Base-by-base conservation (phyloP, 2,113 vertebrate species). In the Tetrax tetrax region DNA sequence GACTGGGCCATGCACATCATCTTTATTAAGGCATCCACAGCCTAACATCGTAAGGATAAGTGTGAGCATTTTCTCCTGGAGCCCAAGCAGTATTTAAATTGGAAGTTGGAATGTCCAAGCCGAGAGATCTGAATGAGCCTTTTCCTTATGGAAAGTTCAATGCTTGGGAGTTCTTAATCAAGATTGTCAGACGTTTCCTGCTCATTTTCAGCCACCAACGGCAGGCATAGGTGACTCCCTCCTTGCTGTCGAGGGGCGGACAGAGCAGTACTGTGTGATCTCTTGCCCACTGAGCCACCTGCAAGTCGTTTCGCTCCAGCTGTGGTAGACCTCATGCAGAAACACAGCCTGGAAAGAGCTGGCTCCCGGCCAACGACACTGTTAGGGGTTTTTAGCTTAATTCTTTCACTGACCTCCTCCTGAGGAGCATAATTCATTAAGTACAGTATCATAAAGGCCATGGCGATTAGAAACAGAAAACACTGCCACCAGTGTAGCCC, bases 261-360 rank as follows among this genome's bases (percentile, higher is more conserved):
- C 92, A 89, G 92, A 97, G 92, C 95, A 84, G 90, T 33, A 48
- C 97, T 97, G 90, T 97, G 97, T 97, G 98, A 98, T 98, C 97
- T 97, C 90, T 89, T 98, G 97, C 98, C 97, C 97, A 95, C 92
- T 95, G 93, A 97, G 95, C 96, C 98, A 98, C 97, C 98, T 98
- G 98, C 98, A 98, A 98, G 97, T 98, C 96, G 82, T 98, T 98
- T 97, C 50, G 38, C 95, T 97, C 96, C 97, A 97, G 97, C 97
- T 97, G 97, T 97, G 92, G 96, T 81, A 89, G 97, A 97, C 97
- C 97, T 98, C 97, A 97, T 97, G 96, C 96, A 97, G 97, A 97
- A 97, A 97, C 96, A 92, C 95, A 85, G 93, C 93, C 94, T 94
- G 2, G 33, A 97, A 96, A 96, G 88, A 47, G 75, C 84, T 97